phyloP scores from a whole-genome alignment of 2,888 invertebrate species.

The Proisotoma minuta region DNA sequence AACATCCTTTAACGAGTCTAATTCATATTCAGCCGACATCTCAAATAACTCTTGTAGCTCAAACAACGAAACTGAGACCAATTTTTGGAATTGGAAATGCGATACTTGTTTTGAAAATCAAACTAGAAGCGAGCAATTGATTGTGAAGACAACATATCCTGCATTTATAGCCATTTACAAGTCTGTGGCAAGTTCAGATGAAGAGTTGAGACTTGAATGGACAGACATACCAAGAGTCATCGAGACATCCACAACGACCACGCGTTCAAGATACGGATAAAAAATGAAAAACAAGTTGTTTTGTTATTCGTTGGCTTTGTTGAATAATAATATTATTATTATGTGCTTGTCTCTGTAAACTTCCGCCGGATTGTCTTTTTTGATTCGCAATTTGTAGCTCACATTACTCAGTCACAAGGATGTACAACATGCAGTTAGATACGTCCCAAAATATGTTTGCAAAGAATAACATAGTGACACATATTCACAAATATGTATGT shows the following conservation, averaged over 20 bases:
- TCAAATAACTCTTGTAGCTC: background rate
- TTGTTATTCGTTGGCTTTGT: no score
- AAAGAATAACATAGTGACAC: no score
- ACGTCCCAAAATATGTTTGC: no score
- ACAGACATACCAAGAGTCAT: background rate
- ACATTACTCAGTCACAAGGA: no score
- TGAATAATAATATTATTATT: no score
- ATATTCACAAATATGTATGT: no score
- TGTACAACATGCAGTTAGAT: no score
- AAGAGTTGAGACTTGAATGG: background rate
- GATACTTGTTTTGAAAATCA: background rate
- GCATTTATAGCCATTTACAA: slow-evolving; percentile 8
- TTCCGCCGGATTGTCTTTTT: no score
- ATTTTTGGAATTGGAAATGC: background rate
- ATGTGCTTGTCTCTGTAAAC: no score
- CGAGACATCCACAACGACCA: background rate
- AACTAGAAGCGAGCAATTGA: background rate
- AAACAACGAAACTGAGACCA: background rate
- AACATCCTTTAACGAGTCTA: background rate
- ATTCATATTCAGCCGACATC: background rate
- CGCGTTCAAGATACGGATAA: background rate
- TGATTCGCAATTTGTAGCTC: no score
- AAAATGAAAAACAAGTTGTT: no score
- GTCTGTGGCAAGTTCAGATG: background rate
- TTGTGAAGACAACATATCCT: background rate